Base-by-base conservation (phyloP, 2,888 invertebrate species). In the Brachyopa scutellaris region DNA sequence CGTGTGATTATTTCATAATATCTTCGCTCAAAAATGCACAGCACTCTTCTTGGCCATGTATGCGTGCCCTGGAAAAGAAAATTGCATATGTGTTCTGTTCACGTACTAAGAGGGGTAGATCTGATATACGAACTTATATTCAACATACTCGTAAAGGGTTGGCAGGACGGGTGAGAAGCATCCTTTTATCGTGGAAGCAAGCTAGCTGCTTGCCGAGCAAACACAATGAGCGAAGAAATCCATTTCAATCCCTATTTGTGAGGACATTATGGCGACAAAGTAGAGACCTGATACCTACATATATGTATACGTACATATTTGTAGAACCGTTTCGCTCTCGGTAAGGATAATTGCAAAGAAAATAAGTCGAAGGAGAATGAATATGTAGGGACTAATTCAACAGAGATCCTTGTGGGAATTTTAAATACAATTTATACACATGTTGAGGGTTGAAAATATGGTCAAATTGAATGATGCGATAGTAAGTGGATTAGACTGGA, bases 191-290 rank as follows among this genome's bases (percentile, higher is more conserved):
- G 23, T 66, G 64, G 31, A 51, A 33, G 26, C 55, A 15, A 53
- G 17, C 76, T 42, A 40, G 17, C 59, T 67, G 61, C 59, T 62
- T 55, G 59, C 67, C 53, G 67, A 66, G 45, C 67, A 78, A 72
- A 51, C 59, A 72, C 78, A 78, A 79, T 79, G 47, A 73, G 9
- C 13, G 7, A 45, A 67, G 59, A 61, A 74, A 74, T 74, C 61
- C 73, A 79, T 79, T 55, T 61, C 17, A 78, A 72, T 67, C 73
- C 61, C 55, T 79, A 33, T 55, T 61, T 77, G 70, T 57, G 38
- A 51, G 53, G 61, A 61, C 33, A 67, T 55, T 42, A 62, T 78
- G 66, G n/a, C 29, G 72, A 53, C 61, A 55, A 8, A 26, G 42
- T 17, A 17, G 31, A 29, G 62, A 70, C n/a, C n/a, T n/a, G n/a